Evolutionary conservation across 2,113 vertebrate species (phyloP).

Genomic region (Propithecus coquereli): DNA sequence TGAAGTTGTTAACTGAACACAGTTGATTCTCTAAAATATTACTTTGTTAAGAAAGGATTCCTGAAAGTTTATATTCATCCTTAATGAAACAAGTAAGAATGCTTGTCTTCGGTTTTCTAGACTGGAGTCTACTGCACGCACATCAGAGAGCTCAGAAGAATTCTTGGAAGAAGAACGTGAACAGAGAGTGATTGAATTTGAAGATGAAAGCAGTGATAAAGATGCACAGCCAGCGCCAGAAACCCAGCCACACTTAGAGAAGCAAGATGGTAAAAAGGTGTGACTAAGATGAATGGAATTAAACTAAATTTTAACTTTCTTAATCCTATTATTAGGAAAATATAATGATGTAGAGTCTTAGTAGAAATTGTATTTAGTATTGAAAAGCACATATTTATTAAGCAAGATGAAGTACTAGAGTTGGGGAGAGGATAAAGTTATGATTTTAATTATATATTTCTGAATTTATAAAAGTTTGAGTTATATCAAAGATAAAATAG

Average conservation of each 20-base stretch:
- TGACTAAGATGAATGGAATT: background rate
- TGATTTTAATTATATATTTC: too few species aligned
- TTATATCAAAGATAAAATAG: too few species aligned
- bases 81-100: background rate
- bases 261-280: constrained; percentile 77
- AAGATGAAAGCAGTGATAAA: constrained; percentile 56
- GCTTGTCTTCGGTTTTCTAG: constrained; percentile 61
- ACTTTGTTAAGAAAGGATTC: background rate
- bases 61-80: constrained; percentile 26
- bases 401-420: too few species aligned
- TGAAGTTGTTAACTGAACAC: background rate
- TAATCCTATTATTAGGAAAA: constrained; percentile 1
- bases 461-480: too few species aligned
- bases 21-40: background rate
- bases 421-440: too few species aligned
- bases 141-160: constrained; percentile 73
- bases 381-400: background rate
- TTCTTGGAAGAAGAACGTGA: constrained; percentile 57
- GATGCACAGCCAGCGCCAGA: constrained; percentile 34
- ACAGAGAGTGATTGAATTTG: constrained; percentile 40
- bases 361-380: background rate
- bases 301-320: constrained; percentile 19
- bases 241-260: constrained; percentile 58
- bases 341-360: background rate
- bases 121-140: constrained; percentile 17